Conservation (phyloP, 1,140 invertebrate genomes). For the Bombus vancouverensis region DNA sequence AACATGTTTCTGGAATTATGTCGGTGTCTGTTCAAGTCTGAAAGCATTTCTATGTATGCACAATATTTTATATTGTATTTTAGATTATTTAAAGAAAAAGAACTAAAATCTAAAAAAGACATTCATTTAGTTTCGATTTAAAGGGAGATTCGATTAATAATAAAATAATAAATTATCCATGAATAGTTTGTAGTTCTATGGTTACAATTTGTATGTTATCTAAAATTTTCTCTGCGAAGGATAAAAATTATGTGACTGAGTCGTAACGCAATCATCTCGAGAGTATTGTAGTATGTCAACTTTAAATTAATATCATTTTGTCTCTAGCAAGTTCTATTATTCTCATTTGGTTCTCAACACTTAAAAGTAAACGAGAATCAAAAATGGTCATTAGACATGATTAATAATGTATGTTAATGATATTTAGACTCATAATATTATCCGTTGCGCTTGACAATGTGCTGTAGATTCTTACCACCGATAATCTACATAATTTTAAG, state of each 20-base stretch:
- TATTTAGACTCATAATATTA: no score
- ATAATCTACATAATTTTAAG: no score
- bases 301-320: not conserved
- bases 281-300: not conserved
- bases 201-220: not conserved
- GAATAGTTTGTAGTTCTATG: not conserved
- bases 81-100: not conserved
- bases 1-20: not conserved
- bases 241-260: not conserved
- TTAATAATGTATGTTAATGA: no score
- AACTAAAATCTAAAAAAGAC: not conserved
- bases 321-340: no score
- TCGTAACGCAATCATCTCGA: not conserved
- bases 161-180: not conserved
- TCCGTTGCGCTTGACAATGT: no score
- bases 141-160: not conserved
- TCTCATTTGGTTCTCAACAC: no score
- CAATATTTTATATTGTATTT: not conserved
- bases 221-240: not conserved
- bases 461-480: no score
- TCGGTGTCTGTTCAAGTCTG: not conserved
- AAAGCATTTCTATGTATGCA: not conserved
- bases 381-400: no score
- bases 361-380: no score
- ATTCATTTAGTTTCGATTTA: no score